phyloP scores from a whole-genome alignment of 1,140 invertebrate species.

The Pseudomyrmex dendroicus region DNA sequence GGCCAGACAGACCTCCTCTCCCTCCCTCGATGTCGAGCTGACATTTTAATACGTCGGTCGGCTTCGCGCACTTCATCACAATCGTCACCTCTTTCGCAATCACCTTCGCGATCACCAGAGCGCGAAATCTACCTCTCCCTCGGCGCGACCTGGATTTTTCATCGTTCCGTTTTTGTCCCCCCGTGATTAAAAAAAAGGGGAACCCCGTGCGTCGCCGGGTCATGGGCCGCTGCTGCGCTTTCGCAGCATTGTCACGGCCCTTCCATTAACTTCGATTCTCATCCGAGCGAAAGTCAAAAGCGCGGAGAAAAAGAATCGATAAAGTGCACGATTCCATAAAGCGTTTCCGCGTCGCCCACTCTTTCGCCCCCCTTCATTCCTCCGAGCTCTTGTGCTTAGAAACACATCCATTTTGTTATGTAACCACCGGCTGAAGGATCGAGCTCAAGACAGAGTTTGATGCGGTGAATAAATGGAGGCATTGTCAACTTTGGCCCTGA shows the following conservation, averaged over 20 bases:
- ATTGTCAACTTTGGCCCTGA: not conserved
- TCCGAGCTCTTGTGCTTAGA: not conserved
- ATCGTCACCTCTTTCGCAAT: constrained; percentile 1
- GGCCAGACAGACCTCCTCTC: constrained; percentile 14
- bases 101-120: constrained; percentile 9
- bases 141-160: constrained; percentile 67
- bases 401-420: constrained; percentile 9
- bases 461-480: constrained; percentile 19
- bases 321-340: constrained; percentile 46
- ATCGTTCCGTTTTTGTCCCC: constrained; percentile 45
- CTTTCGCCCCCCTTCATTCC: not conserved
- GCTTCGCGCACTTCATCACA: not conserved
- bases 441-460: constrained; percentile 17
- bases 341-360: not conserved
- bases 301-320: constrained; percentile 23
- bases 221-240: constrained; percentile 1
- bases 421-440: not conserved
- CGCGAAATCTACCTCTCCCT: not conserved
- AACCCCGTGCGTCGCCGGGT: not conserved
- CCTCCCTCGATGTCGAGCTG: constrained; percentile 47
- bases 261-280: constrained; percentile 72
- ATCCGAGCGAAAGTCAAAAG: constrained; percentile 66
- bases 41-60: constrained; percentile 67
- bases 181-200: constrained; percentile 72
- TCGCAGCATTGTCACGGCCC: constrained; percentile 30